Evolutionary conservation across 92 coral and sea anemone species (phyloP).

Genomic region (Blastomussa wellsi): DNA sequence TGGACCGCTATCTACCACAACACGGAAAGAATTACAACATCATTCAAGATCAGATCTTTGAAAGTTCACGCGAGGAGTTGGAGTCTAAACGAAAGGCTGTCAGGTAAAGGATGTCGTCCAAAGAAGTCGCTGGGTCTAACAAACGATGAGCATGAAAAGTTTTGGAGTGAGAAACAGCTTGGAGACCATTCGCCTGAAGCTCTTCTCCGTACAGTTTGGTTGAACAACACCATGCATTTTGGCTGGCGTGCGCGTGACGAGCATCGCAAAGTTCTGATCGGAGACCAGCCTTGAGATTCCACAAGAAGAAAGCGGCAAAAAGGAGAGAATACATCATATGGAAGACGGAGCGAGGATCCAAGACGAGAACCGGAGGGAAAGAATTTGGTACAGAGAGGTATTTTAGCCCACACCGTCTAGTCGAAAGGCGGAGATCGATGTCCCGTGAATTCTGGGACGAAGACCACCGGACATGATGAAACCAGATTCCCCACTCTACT

Average conservation of each 20-base stretch:
- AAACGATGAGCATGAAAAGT: conserved; percentile 7
- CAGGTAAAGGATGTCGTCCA: conserved; percentile 10
- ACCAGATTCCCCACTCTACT: conserved; percentile 5
- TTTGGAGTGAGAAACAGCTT: conserved; percentile 23
- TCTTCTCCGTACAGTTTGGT: no score
- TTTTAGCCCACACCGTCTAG: conserved; percentile 13
- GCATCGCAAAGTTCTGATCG: no score
- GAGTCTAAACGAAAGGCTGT: conserved; percentile 25
- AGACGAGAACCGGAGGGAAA: conserved; percentile 47
- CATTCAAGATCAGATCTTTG: conserved; percentile 20
- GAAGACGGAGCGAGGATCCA: no score
- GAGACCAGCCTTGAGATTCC: conserved; percentile 47
- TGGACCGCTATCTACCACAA: conserved; percentile 32
- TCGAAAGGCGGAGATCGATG: not conserved
- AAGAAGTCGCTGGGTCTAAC: conserved; percentile 23
- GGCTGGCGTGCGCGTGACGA: no score
- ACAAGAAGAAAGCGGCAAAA: conserved; percentile 40
- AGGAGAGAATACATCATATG: conserved; percentile 46
- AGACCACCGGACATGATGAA: not conserved
- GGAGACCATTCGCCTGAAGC: conserved; percentile 37
- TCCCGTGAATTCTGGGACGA: not conserved
- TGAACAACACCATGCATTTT: no score
- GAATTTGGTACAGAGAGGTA: conserved; percentile 44
- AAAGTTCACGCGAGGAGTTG: conserved; percentile 24
- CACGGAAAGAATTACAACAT: conserved; percentile 27